Conservation (phyloP, 2,888 invertebrate genomes). For the Caradrina clavipalpis region DNA sequence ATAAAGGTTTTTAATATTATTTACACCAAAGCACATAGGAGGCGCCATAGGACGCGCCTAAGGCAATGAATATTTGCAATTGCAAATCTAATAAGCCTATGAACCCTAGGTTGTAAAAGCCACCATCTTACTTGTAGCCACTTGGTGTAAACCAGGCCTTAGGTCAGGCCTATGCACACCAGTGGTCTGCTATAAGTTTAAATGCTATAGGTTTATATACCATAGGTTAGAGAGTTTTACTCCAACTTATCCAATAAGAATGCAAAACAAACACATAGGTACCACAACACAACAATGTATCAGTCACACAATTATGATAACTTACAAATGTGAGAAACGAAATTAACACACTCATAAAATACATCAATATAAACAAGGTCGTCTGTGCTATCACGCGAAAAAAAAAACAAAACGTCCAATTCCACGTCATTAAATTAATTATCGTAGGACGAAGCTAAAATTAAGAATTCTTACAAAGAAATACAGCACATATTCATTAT, state of each 20-base stretch:
- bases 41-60: no score
- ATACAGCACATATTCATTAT: constrained; percentile 28
- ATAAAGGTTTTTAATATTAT: no score
- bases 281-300: constrained; percentile 21
- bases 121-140: neutral
- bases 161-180: neutral
- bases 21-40: no score
- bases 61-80: no score
- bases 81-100: no score
- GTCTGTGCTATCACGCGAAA: constrained; percentile 38
- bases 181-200: no score
- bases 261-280: constrained; percentile 13
- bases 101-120: no score
- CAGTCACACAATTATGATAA: constrained; percentile 23
- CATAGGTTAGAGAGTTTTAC: neutral
- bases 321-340: constrained; percentile 24
- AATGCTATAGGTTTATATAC: no score
- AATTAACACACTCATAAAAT: constrained; percentile 43
- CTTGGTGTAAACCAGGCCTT: neutral
- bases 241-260: constrained; percentile 11
- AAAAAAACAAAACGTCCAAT: constrained; percentile 42
- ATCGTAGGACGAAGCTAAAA: constrained; percentile 23
- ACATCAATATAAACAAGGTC: constrained; percentile 51
- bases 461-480: constrained; percentile 31
- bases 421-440: constrained; percentile 66